phyloP scores from a whole-genome alignment of 1,140 invertebrate genomes.

The Sinonovacula constricta region DNA sequence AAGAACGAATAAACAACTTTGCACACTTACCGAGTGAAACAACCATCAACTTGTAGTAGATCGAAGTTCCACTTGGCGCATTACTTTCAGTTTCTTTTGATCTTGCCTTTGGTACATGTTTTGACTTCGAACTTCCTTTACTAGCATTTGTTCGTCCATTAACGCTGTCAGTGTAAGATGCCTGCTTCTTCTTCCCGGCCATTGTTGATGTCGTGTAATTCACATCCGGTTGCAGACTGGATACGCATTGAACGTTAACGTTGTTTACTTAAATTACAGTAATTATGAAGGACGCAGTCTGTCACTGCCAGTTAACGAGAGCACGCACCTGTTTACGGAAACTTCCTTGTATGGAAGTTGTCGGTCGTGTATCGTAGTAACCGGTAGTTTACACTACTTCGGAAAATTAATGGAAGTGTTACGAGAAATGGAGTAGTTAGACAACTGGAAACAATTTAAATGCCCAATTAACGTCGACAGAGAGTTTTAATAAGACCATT shows the following conservation, averaged over 20 bases:
- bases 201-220: constrained; percentile 58
- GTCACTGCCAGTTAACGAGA: not conserved
- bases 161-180: constrained; percentile 46
- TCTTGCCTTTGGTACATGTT: constrained; percentile 10
- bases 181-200: constrained; percentile 51
- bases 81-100: constrained; percentile 22
- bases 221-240: constrained; percentile 3
- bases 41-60: constrained; percentile 44
- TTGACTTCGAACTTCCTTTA: constrained; percentile 25
- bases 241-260: no score
- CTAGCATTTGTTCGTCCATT: constrained; percentile 38
- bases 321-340: constrained; percentile 60
- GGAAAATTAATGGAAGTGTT: constrained; percentile 50
- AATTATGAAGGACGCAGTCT: no score
- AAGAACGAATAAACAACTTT: constrained; percentile 27
- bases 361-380: constrained; percentile 65
- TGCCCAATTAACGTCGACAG: no score
- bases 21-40: constrained; percentile 31
- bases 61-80: constrained; percentile 25
- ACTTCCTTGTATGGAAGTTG: constrained; percentile 65
- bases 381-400: constrained; percentile 71
- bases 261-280: no score
- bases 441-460: no score
- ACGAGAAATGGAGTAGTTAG: not conserved
- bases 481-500: no score